Evolutionary conservation across 2,888 invertebrate species (phyloP).

Genomic region (Torymus tubicola): DNA sequence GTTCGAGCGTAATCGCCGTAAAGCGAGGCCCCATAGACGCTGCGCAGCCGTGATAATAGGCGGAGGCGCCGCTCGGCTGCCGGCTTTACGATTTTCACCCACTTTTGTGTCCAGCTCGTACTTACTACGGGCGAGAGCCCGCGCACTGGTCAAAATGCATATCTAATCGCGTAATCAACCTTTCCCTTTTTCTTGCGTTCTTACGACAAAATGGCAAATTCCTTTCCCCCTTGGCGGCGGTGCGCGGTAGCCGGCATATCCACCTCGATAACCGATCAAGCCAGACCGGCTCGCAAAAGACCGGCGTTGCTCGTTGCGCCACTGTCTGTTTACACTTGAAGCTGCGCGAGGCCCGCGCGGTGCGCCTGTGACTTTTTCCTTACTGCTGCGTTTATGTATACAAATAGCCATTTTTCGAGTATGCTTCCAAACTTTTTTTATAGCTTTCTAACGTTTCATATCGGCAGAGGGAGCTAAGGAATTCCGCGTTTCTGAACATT

Average conservation of each 20-base stretch:
- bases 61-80: not conserved
- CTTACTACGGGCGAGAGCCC: constrained; percentile 28
- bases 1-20: too few relatives aligned
- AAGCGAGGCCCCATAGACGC: too few relatives aligned
- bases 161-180: constrained; percentile 71
- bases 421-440: too few relatives aligned
- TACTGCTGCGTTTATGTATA: too few relatives aligned
- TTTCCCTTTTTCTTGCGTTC: constrained; percentile 71
- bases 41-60: not conserved
- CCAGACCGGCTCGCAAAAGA: constrained; percentile 68
- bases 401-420: too few relatives aligned
- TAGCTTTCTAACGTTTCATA: too few relatives aligned
- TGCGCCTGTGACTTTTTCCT: too few relatives aligned
- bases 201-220: constrained; percentile 72
- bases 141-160: constrained; percentile 65
- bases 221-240: constrained; percentile 68
- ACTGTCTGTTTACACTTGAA: constrained; percentile 56
- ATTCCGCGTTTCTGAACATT: too few relatives aligned
- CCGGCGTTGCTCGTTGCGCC: constrained; percentile 65
- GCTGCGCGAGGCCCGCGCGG: too few relatives aligned
- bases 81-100: too few relatives aligned
- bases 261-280: constrained; percentile 74
- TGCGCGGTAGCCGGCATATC: constrained; percentile 65
- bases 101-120: too few relatives aligned
- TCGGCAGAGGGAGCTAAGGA: too few relatives aligned